Base-by-base conservation (phyloP, 2,113 vertebrate species). In the Amphiprion percula region DNA sequence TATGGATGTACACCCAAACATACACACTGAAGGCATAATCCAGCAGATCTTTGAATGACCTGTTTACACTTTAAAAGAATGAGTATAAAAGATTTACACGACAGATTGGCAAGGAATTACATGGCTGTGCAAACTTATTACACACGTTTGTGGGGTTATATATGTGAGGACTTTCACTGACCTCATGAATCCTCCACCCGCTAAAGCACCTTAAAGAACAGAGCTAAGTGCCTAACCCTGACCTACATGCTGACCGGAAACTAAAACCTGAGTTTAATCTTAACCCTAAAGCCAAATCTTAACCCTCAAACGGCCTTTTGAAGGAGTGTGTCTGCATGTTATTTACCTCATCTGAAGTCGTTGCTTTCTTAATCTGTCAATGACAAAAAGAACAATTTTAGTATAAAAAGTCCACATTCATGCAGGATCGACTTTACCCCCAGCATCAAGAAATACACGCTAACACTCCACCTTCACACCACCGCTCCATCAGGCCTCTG, bases 71-170 rank as follows among this genome's bases (percentile, higher is more conserved):
- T 87, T 53, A 56, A 79, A 85, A 87, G 55, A 65, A 41, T 53
- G 14, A 59, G 17, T 41, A 55, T 66, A 50, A 60, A 30, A 52
- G 16, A 69, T 30, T 54, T 4, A 15, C n/a, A 52, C 33, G 6
- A 68, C 54, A 59, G n/a, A 80, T 21, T 63, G 63, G 39, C 53
- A n/a, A 60, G 82, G 84, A 79, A 74, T 83, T 79, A 75, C 58
- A 58, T 15, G 64, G 23, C 15, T 53, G 28, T 58, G 7, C n/a
- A 77, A 62, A 69, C 47, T 19, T 62, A 68, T 72, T 33, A 65
- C 52, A 60, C 56, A 44, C 7, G 8, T 10, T 37, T 10, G 33
- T 37, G 33, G 7, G 9, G 33, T 1, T 37, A 37, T 37, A 37
- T 37, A 9, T 37, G 33, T 10, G 8, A 37, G 33, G 33, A 37